A percentile compares a stretch with the other conserved stretches of the same genome.
phyloP scores from a whole-genome alignment of 2,113 vertebrate genomes.

The Odobenus rosmarus region DNA sequence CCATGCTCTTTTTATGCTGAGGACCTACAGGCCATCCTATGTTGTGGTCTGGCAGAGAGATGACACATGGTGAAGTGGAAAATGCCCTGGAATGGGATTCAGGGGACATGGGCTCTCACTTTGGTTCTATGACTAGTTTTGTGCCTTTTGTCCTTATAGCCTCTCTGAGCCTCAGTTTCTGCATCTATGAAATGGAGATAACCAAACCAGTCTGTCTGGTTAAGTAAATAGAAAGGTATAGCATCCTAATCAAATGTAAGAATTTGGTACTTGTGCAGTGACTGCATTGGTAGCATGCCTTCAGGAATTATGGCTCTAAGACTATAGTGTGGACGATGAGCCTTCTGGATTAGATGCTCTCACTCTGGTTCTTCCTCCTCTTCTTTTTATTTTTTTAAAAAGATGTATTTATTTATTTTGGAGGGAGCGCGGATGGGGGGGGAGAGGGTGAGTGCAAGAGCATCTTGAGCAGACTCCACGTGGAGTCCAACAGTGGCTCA shows the following conservation, averaged over 20 bases:
- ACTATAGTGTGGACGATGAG: neutral
- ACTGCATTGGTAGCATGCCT: fast-evolving
- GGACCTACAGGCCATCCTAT: fast-evolving
- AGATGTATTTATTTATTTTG: neutral
- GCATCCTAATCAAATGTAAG: neutral
- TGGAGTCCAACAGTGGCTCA: neutral
- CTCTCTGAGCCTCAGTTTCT: neutral
- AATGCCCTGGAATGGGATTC: neutral
- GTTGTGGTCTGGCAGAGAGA: neutral
- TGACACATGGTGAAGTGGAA: fast-evolving
- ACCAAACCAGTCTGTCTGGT: neutral
- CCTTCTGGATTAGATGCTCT: neutral
- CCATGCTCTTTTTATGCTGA: neutral
- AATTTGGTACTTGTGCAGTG: fast-evolving
- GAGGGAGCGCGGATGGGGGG: neutral
- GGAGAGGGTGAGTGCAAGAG: neutral
- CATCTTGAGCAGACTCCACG: neutral
- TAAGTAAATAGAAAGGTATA: neutral
- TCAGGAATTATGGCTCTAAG: neutral
- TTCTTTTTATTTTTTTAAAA: neutral
- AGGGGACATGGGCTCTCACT: neutral
- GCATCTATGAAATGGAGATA: neutral
- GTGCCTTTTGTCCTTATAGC: neutral
- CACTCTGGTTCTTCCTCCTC: neutral
- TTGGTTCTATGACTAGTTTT: neutral